These are phyloP conservation scores for Odontamblyopus lacepedii DNA, from an alignment of 2,797 vertebrate species.

Conservation along the genomic window DNA sequence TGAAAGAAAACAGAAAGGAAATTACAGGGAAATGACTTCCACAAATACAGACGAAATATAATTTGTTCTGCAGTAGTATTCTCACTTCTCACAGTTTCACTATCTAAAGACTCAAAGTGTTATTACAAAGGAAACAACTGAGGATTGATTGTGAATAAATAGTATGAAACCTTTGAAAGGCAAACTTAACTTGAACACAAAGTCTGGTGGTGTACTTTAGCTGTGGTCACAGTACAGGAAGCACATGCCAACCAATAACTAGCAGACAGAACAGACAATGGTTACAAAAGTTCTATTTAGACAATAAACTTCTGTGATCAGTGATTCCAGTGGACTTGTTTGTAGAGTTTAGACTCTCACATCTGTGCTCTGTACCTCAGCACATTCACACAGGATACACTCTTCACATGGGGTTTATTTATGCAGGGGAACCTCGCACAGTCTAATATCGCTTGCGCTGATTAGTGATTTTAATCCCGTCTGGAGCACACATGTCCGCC, in stretches of 20 bases:
- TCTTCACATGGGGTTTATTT: slow-evolving; percentile 51
- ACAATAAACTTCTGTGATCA: neutral
- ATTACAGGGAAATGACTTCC: slow-evolving; percentile 5
- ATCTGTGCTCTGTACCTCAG: slow-evolving; percentile 29
- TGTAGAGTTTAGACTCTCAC: slow-evolving; percentile 14
- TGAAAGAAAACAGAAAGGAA: slow-evolving; percentile 18
- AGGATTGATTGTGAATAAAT: neutral
- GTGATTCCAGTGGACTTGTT: slow-evolving; percentile 6
- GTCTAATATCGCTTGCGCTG: slow-evolving; percentile 43
- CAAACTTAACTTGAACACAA: neutral
- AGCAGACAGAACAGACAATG: neutral
- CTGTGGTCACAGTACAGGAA: neutral
- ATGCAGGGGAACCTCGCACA: slow-evolving; percentile 29
- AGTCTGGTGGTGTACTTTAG: neutral
- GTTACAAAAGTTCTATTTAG: slow-evolving; percentile 4
- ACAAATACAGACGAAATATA: neutral
- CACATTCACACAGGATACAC: slow-evolving; percentile 34
- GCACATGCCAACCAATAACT: neutral
- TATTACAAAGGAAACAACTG: neutral
- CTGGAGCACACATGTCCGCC: slow-evolving; percentile 41
- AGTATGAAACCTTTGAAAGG: neutral
- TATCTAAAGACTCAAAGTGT: neutral
- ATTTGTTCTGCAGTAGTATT: neutral
- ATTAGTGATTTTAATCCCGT: slow-evolving; percentile 49
- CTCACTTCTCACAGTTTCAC: neutral